Percentiles rank a stretch among this genome's conserved stretches.
Conservation (phyloP, 2,113 vertebrate species). For the Procapra przewalskii region DNA sequence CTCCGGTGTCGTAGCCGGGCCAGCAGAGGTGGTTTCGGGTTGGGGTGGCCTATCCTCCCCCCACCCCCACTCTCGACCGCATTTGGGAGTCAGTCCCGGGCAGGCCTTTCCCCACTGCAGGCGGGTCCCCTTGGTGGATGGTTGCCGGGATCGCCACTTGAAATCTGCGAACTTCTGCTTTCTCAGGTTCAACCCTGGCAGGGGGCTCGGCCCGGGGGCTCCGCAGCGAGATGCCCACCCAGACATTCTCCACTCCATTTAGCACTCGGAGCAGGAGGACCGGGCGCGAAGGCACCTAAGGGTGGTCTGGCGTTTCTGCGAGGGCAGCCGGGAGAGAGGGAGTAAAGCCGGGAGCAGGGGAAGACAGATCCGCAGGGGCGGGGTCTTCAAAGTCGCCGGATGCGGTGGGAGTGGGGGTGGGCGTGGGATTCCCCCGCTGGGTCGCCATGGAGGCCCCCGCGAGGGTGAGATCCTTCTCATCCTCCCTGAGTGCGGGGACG, state of each 20-base stretch:
- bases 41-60: neutral
- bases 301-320: neutral
- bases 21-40: neutral
- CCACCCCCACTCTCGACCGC: neutral
- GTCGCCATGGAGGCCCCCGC: neutral
- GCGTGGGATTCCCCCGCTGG: neutral
- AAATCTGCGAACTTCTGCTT: neutral
- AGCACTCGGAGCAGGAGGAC: fast-evolving
- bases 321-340: neutral
- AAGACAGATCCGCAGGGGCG: neutral
- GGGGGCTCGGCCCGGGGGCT: fast-evolving
- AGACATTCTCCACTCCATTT: neutral
- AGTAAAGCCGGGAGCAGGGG: neutral
- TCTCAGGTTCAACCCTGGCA: neutral
- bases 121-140: neutral
- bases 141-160: neutral
- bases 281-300: neutral
- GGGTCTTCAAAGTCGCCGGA: neutral
- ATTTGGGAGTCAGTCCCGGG: neutral
- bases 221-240: neutral
- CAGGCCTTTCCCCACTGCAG: neutral
- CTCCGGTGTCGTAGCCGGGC: neutral
- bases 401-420: neutral
- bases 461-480: no score
- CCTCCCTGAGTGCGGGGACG: fast-evolving